These are phyloP conservation scores for Zaprionus davidi DNA, from an alignment of 1,140 invertebrate species.

Conservation along the genomic window DNA sequence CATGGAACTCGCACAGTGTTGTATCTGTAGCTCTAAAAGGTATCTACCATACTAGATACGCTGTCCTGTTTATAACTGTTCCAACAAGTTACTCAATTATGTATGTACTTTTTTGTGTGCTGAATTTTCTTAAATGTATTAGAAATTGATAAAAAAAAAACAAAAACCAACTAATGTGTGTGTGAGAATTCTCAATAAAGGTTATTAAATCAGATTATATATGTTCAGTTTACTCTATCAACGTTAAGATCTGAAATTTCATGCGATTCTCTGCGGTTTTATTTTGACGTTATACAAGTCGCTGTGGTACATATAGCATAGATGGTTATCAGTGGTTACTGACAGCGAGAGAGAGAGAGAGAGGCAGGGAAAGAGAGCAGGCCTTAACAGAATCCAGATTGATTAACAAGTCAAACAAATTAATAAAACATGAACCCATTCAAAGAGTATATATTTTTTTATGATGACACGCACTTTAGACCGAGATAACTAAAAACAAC, in stretches of 20 bases:
- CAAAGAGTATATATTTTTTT: background rate
- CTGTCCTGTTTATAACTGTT: conserved; percentile 42
- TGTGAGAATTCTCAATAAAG: conserved; percentile 51
- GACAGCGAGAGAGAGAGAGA: background rate
- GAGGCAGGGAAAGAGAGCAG: too few species aligned
- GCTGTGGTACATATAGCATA: background rate
- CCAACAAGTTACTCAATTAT: conserved; percentile 39
- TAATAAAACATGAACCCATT: background rate
- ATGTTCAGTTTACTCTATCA: background rate
- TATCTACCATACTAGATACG: conserved; percentile 6
- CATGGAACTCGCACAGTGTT: conserved; percentile 18
- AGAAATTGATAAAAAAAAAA: conserved; percentile 37
- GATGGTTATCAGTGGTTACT: background rate
- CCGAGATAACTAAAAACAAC: conserved; percentile 1
- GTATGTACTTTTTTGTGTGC: conserved; percentile 48
- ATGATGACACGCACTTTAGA: background rate
- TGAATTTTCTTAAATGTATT: conserved; percentile 57
- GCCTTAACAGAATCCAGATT: background rate
- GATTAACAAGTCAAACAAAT: conserved; percentile 3
- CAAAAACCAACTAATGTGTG: conserved; percentile 36
- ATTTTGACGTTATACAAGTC: background rate
- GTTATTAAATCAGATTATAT: conserved; percentile 35
- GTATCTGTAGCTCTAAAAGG: conserved; percentile 32
- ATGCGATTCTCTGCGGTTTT: background rate
- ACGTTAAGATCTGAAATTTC: background rate